phyloP scores from a whole-genome alignment of 2,113 vertebrate genomes.

The Bostrychus sinensis region DNA sequence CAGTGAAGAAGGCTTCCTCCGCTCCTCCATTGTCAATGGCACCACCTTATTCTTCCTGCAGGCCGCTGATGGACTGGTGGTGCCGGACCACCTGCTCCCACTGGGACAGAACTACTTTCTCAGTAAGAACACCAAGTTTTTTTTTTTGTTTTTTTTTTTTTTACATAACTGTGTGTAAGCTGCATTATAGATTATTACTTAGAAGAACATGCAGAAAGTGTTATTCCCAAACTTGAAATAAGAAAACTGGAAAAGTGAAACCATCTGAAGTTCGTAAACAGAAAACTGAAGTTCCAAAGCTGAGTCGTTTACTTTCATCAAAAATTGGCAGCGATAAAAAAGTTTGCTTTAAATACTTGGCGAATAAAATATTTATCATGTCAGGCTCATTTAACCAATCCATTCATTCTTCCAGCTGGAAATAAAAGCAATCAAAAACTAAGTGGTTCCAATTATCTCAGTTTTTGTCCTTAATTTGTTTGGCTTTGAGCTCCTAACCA shows the following conservation, averaged over 20 bases:
- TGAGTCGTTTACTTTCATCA: background rate
- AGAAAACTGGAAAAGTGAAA: no score
- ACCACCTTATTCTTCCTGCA: constrained; percentile 87
- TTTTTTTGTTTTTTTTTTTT: no score
- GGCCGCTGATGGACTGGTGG: constrained; percentile 86
- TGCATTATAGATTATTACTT: no score
- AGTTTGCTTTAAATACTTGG: background rate
- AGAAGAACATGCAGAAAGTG: no score
- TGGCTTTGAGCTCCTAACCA: constrained; percentile 11
- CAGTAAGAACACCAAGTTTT: constrained; percentile 78
- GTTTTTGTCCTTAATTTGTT: constrained; percentile 12
- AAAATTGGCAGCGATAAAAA: constrained; percentile 6
- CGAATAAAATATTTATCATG: constrained; percentile 5
- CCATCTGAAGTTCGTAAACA: no score
- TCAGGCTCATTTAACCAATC: background rate
- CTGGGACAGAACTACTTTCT: constrained; percentile 96
- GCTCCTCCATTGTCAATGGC: constrained; percentile 89
- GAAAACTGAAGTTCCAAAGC: no score
- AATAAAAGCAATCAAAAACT: background rate
- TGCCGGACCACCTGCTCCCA: constrained; percentile 86
- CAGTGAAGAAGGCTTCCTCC: constrained; percentile 85
- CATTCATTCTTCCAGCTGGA: constrained; percentile 2
- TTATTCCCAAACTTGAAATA: no score
- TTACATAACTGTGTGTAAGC: background rate
- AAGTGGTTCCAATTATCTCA: background rate